Evolutionary conservation across 2,888 invertebrate species (phyloP).

Genomic region (Leucophenga maculata): DNA sequence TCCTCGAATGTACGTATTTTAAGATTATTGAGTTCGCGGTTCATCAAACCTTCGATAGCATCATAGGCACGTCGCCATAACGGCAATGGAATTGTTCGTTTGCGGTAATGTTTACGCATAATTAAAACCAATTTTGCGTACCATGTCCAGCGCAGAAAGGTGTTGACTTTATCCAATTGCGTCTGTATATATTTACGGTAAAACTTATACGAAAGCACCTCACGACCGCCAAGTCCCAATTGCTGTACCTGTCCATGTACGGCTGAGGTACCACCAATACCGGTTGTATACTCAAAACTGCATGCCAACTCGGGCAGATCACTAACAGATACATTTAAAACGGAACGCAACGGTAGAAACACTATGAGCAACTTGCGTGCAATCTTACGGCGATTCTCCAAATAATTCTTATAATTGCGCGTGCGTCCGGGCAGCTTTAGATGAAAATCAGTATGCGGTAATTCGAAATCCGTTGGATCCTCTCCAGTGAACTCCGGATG

Average conservation of each 20-base stretch:
- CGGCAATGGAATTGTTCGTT: slow-evolving; percentile 55
- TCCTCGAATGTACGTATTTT: slow-evolving; percentile 80
- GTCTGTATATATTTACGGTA: slow-evolving; percentile 60
- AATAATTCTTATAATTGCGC: slow-evolving; percentile 75
- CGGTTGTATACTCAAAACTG: slow-evolving; percentile 56
- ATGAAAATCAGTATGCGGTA: slow-evolving; percentile 61
- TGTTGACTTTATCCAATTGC: slow-evolving; percentile 67
- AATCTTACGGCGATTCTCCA: slow-evolving; percentile 75
- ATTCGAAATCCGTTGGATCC: slow-evolving; percentile 72
- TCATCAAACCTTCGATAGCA: slow-evolving; percentile 74
- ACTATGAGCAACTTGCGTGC: slow-evolving; percentile 76
- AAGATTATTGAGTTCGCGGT: slow-evolving; percentile 78
- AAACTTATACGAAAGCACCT: slow-evolving; percentile 56
- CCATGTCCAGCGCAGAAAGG: slow-evolving; percentile 71
- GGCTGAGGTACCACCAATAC: slow-evolving; percentile 41
- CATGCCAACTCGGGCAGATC: slow-evolving; percentile 71
- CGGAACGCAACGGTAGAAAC: slow-evolving; percentile 77
- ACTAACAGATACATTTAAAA: slow-evolving; percentile 63
- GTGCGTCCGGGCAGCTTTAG: slow-evolving; percentile 79
- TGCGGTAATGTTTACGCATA: slow-evolving; percentile 65
- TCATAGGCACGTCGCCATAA: slow-evolving; percentile 67
- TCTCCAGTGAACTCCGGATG: slow-evolving; percentile 75
- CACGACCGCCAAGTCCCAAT: slow-evolving; percentile 58
- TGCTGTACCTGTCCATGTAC: slow-evolving; percentile 46
- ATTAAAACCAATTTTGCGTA: slow-evolving; percentile 70